phyloP scores from a whole-genome alignment of 2,888 invertebrate genomes.

The Drosophila nigricruria region DNA sequence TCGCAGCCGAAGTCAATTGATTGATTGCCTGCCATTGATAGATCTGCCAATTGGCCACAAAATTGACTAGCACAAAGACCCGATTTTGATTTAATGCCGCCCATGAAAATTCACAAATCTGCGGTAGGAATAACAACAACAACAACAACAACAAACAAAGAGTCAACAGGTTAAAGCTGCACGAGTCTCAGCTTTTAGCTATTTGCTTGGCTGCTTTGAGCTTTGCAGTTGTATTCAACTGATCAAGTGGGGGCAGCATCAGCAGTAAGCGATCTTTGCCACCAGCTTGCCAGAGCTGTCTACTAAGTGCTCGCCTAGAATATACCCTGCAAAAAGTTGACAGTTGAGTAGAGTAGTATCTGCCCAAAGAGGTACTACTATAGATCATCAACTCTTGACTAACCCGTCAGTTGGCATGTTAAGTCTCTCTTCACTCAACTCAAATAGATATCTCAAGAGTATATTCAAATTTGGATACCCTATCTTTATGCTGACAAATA shows the following conservation, averaged over 20 bases:
- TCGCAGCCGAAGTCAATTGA: conserved; percentile 35
- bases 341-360: too few species aligned
- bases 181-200: conserved; percentile 6
- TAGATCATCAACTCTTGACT: too few species aligned
- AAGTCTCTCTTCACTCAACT: too few species aligned
- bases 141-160: conserved; percentile 12
- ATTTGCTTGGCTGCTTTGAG: background rate
- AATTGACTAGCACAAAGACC: conserved; percentile 34
- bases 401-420: too few species aligned
- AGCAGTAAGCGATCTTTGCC: conserved; percentile 20
- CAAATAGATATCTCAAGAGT: background rate
- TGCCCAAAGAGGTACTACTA: too few species aligned
- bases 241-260: conserved; percentile 21
- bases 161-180: conserved; percentile 53
- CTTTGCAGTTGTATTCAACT: conserved; percentile 6
- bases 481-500: background rate
- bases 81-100: conserved; percentile 63
- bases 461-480: background rate
- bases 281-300: background rate
- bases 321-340: too few species aligned
- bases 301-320: too few species aligned
- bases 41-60: conserved; percentile 18
- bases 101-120: conserved; percentile 56
- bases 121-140: background rate
- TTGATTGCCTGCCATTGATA: conserved; percentile 45